Base-by-base conservation (phyloP, 2,113 vertebrate genomes). In the Budorcas taxicolor region DNA sequence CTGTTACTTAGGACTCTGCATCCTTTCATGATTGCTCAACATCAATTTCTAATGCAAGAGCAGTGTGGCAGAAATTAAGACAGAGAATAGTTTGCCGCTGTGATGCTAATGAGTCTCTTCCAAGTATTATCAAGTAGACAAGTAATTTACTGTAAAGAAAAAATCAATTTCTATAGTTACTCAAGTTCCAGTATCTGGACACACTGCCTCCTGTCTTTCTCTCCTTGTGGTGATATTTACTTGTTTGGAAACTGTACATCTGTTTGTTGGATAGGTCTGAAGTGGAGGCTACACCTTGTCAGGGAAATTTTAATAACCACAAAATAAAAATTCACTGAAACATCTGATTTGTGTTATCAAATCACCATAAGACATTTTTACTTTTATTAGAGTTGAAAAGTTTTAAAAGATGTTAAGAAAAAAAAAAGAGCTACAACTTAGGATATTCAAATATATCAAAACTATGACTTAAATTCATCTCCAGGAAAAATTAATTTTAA, bases 401-500 rank as follows among this genome's bases (percentile, higher is more conserved):
- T 52, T 95, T 62, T n/a, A 55, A 96, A 90, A 47, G 3, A 52
- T 43, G 2, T 87, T 40, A 47, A 29, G 5, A 1, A 2, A 10
- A 27, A 9, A 53, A 67, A n/a, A 40, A 33, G 7, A 96, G 3
- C 43, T 87, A 47, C 15, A 81, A 40, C 7, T 85, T 60, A 19
- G 0, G 12, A 53, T 86, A 15, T 88, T 89, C 52, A 96, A 16
- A 91, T 5, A 67, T 60, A 71, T 67, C 3, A 89, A 95, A 23
- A 40, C 85, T 80, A 50, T 86, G 57, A 60, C 74, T 93, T 64
- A 36, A 94, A 91, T 94, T 85, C 36, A 82, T 87, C 47, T 95
- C 67, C 50, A 23, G 43, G 27, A 16, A 95, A 93, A 76, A 97
- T 95, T 82, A 76, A 91, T 87, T 96, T 94, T 47, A 67, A 47